Percentiles rank a stretch among this genome's conserved stretches.
Conservation (phyloP, 2,797 vertebrate species). For the Xyrichtys novacula region DNA sequence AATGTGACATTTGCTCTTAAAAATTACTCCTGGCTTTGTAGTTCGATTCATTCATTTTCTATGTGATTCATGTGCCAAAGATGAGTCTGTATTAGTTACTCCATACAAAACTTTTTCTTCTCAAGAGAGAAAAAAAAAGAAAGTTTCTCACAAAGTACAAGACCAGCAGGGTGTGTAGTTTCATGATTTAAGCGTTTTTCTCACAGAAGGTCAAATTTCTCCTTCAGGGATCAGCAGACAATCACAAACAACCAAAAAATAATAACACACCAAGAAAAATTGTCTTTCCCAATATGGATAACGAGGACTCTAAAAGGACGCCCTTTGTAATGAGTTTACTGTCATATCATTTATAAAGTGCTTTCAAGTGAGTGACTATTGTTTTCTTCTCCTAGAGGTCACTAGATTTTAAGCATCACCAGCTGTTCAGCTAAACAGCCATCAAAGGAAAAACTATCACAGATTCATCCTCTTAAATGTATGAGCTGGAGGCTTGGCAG, state of each 20-base stretch:
- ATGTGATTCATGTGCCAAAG: slow-evolving; percentile 18
- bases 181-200: slow-evolving; percentile 35
- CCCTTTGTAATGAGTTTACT: slow-evolving; percentile 62
- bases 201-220: slow-evolving; percentile 64
- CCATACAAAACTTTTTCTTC: background rate
- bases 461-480: slow-evolving; percentile 67
- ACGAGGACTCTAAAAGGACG: slow-evolving; percentile 60
- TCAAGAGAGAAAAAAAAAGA: too few species aligned
- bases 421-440: slow-evolving; percentile 74
- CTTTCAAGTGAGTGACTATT: slow-evolving; percentile 72
- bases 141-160: slow-evolving; percentile 11
- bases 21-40: slow-evolving; percentile 25
- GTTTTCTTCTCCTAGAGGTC: slow-evolving; percentile 76
- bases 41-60: slow-evolving; percentile 20
- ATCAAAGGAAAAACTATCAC: slow-evolving; percentile 71
- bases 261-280: slow-evolving; percentile 52
- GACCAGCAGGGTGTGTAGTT: slow-evolving; percentile 31
- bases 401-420: slow-evolving; percentile 73
- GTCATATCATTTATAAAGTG: slow-evolving; percentile 69
- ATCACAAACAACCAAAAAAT: slow-evolving; percentile 40
- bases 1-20: slow-evolving; percentile 47
- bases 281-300: slow-evolving; percentile 47
- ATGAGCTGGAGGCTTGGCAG: slow-evolving; percentile 57
- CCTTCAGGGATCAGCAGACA: slow-evolving; percentile 66
- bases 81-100: background rate